Evolutionary conservation across 2,888 invertebrate genomes (phyloP).

Genomic region (Drosophila rubida): DNA sequence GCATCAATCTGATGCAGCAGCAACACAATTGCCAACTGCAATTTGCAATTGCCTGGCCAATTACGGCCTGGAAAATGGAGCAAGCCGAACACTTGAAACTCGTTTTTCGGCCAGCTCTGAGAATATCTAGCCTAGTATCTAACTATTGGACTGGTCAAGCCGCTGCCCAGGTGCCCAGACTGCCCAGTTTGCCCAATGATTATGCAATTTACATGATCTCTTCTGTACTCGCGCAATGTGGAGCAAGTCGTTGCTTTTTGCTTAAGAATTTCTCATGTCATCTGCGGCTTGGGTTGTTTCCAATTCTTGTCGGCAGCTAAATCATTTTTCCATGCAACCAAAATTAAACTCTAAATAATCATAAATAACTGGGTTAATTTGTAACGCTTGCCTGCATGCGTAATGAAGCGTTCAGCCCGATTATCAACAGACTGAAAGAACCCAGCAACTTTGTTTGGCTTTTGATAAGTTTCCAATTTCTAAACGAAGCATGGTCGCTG

Average conservation of each 20-base stretch:
- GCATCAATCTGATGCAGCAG: slow-evolving; percentile 62
- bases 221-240: slow-evolving; percentile 9
- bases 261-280: slow-evolving; percentile 1
- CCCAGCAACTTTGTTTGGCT: slow-evolving; percentile 8
- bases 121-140: slow-evolving; percentile 20
- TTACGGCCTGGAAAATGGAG: slow-evolving; percentile 66
- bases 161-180: slow-evolving; percentile 47
- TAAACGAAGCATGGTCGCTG: too few species aligned
- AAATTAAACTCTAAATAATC: slow-evolving; percentile 67
- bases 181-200: slow-evolving; percentile 56
- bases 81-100: slow-evolving; percentile 50
- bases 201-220: slow-evolving; percentile 71
- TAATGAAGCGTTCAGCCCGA: slow-evolving; percentile 76
- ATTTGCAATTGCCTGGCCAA: slow-evolving; percentile 68
- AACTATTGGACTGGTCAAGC: slow-evolving; percentile 31
- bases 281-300: slow-evolving; percentile 12
- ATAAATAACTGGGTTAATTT: slow-evolving; percentile 82
- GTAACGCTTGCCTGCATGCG: slow-evolving; percentile 78
- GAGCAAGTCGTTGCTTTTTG: slow-evolving; percentile 1
- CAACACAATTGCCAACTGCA: slow-evolving; percentile 76
- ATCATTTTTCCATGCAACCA: slow-evolving; percentile 60
- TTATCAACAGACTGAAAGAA: slow-evolving; percentile 34
- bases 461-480: slow-evolving; percentile 43
- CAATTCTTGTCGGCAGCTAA: slow-evolving; percentile 40
- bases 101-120: slow-evolving; percentile 46